Base-by-base conservation (phyloP, 2,888 invertebrate species). In the Muschampia plurimacula region DNA sequence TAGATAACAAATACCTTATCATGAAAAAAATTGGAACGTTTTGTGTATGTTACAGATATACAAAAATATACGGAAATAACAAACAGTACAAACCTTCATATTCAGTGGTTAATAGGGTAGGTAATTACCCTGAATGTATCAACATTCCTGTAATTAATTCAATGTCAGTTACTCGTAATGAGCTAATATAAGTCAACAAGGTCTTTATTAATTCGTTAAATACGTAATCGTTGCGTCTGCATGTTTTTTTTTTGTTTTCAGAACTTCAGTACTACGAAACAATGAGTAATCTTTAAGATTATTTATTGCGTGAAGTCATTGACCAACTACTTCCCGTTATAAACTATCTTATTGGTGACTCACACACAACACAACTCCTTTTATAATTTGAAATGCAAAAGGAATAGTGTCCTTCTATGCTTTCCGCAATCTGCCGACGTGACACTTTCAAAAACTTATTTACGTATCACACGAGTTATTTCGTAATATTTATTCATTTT, bases 241-340 rank as follows among this genome's bases (percentile, higher is more conserved):
- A 41, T 68, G 55, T 44, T 32, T 44, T 59, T 67, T 67, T 60
- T 60, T 46, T 36, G 39, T 32, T 32, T 72, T 59, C 66, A 36
- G 10, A 36, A 68, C 32, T 41, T 62, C n/a, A 39, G 12, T 62
- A 22, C 32, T 60, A 66, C 8, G 39, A 72, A 75, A 77, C 73
- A 73, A 76, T 81, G 80, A 82, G 77, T 80, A 79, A 81, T 75
- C 79, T 81, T 85, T 86, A 82, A 22, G 5, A 41, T 41, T 81
- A 81, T 80, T 83, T 78, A 83, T 80, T 79, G 82, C 76, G 69
- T 74, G 75, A 82, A 89, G 93, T 92, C 93, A 90, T 85, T 91
- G 91, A 90, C 92, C 92, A 92, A 81, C 81, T 74, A 86, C 90
- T 91, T 93, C 93, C 93, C 91, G 92, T 91, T 92, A 91, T 83